Conservation (phyloP, 1,140 invertebrate species). For the Papilio glaucus region DNA sequence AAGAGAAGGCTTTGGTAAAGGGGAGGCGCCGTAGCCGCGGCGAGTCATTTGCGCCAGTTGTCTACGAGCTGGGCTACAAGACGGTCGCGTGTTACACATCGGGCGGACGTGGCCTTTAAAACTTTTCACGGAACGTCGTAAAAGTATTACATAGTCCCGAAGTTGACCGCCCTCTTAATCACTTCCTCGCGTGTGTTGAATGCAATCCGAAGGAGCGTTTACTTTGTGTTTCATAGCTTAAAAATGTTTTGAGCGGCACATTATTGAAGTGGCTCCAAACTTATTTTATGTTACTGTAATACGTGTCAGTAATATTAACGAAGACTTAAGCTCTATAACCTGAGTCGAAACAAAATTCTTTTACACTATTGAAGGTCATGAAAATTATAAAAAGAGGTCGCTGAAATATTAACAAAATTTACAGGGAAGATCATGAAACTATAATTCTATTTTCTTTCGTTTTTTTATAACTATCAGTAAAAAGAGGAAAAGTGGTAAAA, state of each 20-base stretch:
- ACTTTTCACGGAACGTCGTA: slow-evolving; percentile 77
- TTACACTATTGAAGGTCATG: slow-evolving; percentile 10
- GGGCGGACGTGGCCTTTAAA: slow-evolving; percentile 47
- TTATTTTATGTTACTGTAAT: slow-evolving; percentile 5
- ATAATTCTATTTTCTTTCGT: too few species aligned
- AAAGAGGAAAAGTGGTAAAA: slow-evolving; percentile 61
- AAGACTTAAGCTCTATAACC: neutral
- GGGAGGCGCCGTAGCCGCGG: slow-evolving; percentile 58
- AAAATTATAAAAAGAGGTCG: slow-evolving; percentile 7
- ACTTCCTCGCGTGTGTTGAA: slow-evolving; percentile 74
- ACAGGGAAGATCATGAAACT: too few species aligned
- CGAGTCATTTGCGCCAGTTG: slow-evolving; percentile 66
- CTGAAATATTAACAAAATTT: too few species aligned
- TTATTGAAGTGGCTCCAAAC: slow-evolving; percentile 18
- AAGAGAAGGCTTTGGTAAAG: slow-evolving; percentile 65
- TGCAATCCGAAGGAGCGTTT: slow-evolving; percentile 66
- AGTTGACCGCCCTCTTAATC: slow-evolving; percentile 68
- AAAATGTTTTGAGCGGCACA: slow-evolving; percentile 36
- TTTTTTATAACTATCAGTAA: too few species aligned
- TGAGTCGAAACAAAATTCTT: neutral
- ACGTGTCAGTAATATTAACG: slow-evolving; percentile 1
- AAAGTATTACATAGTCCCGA: slow-evolving; percentile 57
- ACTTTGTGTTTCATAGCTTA: slow-evolving; percentile 60
- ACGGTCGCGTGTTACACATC: slow-evolving; percentile 50
- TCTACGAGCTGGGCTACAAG: slow-evolving; percentile 45